Percentiles rank a stretch among this genome's conserved stretches.
These are phyloP conservation scores for Microtus oregoni DNA, from an alignment of 2,113 vertebrate species.

Conservation along the genomic window DNA sequence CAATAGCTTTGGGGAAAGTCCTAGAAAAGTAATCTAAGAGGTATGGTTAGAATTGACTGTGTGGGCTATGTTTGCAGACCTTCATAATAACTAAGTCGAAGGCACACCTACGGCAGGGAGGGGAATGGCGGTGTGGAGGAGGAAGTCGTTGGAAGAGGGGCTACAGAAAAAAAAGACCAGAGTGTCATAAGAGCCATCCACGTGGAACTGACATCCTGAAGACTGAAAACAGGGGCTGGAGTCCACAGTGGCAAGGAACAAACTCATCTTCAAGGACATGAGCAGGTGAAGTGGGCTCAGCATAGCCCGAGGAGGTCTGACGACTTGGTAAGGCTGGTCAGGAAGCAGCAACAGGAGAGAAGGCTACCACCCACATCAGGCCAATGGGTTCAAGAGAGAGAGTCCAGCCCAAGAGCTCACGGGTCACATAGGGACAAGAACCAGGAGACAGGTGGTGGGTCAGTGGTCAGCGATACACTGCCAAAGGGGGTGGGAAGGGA, in stretches of 20 bases:
- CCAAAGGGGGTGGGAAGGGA: background rate
- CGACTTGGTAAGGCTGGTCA: background rate
- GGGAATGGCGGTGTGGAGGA: background rate
- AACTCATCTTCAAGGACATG: background rate
- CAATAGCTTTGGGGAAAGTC: background rate
- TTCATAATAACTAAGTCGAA: background rate
- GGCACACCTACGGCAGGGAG: background rate
- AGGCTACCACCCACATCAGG: no score
- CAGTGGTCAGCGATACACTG: background rate
- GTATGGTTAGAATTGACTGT: background rate
- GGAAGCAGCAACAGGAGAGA: background rate
- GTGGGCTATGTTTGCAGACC: background rate
- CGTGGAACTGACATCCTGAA: background rate
- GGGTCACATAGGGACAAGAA: background rate
- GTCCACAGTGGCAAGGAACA: background rate
- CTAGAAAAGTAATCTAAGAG: background rate
- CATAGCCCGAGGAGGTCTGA: background rate
- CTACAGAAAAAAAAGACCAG: background rate
- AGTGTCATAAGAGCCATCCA: background rate
- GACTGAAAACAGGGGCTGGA: background rate
- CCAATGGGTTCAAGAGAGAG: background rate
- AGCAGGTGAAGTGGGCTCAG: background rate
- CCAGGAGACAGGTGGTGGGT: background rate
- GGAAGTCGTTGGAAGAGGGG: background rate
- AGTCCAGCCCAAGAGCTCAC: background rate